Percentiles rank a stretch among this genome's conserved stretches.
These are phyloP conservation scores for Drosophila ercepeae DNA, from an alignment of 1,140 invertebrate genomes.

Conservation along the genomic window DNA sequence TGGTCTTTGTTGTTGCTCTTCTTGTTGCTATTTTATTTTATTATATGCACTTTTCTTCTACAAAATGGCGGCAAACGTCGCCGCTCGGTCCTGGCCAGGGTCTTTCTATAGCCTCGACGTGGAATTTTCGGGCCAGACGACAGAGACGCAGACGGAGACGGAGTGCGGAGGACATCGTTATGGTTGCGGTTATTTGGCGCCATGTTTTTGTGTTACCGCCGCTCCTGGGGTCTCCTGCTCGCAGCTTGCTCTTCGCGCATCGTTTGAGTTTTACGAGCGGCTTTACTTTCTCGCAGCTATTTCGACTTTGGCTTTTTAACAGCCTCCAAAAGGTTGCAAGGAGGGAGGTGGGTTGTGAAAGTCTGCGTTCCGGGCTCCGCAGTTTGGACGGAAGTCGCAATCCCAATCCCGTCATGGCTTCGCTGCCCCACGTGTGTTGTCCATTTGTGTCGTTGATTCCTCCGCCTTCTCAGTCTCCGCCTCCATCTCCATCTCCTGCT, in stretches of 20 bases:
- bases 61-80: slow-evolving; percentile 81
- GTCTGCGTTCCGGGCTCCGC: neutral
- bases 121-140: neutral
- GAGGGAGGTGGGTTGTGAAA: neutral
- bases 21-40: slow-evolving; percentile 77
- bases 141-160: neutral
- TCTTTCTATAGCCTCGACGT: slow-evolving; percentile 12
- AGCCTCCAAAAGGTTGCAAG: slow-evolving; percentile 38
- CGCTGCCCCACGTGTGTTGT: slow-evolving; percentile 70
- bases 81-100: slow-evolving; percentile 46
- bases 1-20: slow-evolving; percentile 26
- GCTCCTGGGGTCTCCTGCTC: neutral
- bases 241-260: slow-evolving; percentile 47
- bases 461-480: no score
- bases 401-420: slow-evolving; percentile 20
- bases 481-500: neutral
- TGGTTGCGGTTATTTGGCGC: slow-evolving; percentile 81
- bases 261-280: slow-evolving; percentile 81
- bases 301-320: slow-evolving; percentile 79
- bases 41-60: slow-evolving; percentile 82
- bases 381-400: neutral
- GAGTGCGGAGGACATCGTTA: slow-evolving; percentile 43
- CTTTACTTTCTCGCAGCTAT: slow-evolving; percentile 81
- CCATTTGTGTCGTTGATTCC: no score
- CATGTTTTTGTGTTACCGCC: slow-evolving; percentile 63